Conservation (phyloP, 53 echinoderm and acorn worm genomes). For the Echinarachnius parma region DNA sequence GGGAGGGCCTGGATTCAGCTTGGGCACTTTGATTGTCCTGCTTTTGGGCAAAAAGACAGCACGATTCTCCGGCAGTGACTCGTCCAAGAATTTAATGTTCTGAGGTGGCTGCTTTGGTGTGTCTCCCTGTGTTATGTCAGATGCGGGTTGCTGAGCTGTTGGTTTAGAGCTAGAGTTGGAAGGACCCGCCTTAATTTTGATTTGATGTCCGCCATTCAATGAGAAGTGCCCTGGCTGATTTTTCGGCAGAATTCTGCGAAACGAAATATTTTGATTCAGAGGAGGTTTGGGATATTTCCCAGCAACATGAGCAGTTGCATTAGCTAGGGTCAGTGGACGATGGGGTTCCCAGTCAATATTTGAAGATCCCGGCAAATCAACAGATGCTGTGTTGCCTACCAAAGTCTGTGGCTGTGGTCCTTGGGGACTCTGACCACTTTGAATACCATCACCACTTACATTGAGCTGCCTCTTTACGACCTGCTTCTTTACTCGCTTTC, state of each 20-base stretch:
- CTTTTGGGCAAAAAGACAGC: conserved; percentile 20
- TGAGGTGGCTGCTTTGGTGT: not conserved
- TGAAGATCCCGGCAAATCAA: too few relatives aligned
- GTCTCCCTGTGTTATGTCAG: too few relatives aligned
- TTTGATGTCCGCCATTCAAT: not conserved
- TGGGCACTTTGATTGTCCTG: conserved; percentile 14
- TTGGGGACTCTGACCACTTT: too few relatives aligned
- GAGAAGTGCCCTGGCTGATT: not conserved
- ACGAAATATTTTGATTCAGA: too few relatives aligned
- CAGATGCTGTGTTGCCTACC: too few relatives aligned
- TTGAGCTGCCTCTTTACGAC: too few relatives aligned
- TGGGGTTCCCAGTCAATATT: conserved; percentile 32
- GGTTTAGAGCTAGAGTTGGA: too few relatives aligned
- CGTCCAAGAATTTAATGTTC: conserved; percentile 1
- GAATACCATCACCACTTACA: too few relatives aligned
- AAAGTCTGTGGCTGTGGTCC: too few relatives aligned
- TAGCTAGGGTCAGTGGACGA: conserved; percentile 9
- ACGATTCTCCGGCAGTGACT: not conserved
- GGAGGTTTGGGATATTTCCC: not conserved
- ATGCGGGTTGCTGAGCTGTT: not conserved
- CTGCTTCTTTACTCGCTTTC: too few relatives aligned
- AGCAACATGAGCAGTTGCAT: conserved; percentile 25
- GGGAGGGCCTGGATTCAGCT: conserved; percentile 7
- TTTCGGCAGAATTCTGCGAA: too few relatives aligned
- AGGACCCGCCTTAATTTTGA: not conserved